phyloP scores from a whole-genome alignment of 2,113 vertebrate species.

The Nerophis ophidion region DNA sequence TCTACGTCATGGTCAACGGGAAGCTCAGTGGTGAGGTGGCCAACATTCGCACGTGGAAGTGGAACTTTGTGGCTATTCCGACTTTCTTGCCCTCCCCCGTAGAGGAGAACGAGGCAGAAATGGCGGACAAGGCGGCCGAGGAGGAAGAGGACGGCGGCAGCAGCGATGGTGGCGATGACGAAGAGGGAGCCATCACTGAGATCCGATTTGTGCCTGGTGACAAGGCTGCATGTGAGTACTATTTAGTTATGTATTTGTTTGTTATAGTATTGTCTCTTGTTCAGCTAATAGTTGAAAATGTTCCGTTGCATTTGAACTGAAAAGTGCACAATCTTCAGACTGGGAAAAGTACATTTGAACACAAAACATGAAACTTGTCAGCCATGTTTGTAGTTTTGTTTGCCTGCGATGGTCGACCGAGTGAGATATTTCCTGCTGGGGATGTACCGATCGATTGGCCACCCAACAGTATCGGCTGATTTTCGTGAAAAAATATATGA shows the following conservation, averaged over 20 bases:
- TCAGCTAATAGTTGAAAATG: too few relatives aligned
- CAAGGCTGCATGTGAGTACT: conserved; percentile 84
- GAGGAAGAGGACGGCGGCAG: conserved; percentile 63
- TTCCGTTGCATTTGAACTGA: too few relatives aligned
- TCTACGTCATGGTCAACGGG: conserved; percentile 96
- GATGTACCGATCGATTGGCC: too few relatives aligned
- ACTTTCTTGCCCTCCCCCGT: not conserved
- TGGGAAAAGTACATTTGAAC: too few relatives aligned
- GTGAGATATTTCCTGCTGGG: too few relatives aligned
- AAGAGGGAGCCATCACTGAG: conserved; percentile 83
- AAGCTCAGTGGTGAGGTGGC: conserved; percentile 76
- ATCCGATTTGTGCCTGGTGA: conserved; percentile 90
- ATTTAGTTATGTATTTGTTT: not conserved
- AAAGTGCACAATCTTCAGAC: too few relatives aligned
- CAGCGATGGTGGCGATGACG: conserved; percentile 58
- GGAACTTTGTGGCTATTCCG: not conserved
- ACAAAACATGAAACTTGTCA: too few relatives aligned
- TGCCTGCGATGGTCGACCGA: too few relatives aligned
- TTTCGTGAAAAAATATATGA: too few relatives aligned
- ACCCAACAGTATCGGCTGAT: too few relatives aligned
- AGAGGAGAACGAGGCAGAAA: conserved; percentile 78
- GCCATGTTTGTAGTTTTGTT: too few relatives aligned
- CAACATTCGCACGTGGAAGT: not conserved
- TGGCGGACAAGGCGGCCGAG: conserved; percentile 54
- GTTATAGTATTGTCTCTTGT: not conserved